A percentile compares a stretch with the other conserved stretches of the same genome.
These are phyloP conservation scores for Eurypyga helias DNA, from an alignment of 2,113 vertebrate species.

Conservation along the genomic window DNA sequence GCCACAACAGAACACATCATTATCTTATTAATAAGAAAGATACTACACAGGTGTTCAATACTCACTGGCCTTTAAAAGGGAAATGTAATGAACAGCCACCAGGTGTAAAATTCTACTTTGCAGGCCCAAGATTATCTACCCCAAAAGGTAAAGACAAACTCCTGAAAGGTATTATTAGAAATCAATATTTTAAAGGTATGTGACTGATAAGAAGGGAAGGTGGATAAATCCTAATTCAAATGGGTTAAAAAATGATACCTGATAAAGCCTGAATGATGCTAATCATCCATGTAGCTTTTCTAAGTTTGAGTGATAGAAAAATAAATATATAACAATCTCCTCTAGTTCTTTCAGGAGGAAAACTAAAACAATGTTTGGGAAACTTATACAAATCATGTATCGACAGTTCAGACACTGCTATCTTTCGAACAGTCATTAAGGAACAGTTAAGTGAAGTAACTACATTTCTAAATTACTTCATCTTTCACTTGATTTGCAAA, in stretches of 20 bases:
- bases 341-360: background rate
- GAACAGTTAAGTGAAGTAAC: background rate
- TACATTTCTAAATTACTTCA: background rate
- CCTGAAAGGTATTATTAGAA: background rate
- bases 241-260: background rate
- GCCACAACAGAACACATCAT: background rate
- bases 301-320: background rate
- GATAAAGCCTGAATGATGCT: background rate
- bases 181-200: background rate
- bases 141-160: background rate
- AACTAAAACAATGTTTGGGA: background rate
- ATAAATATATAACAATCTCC: background rate
- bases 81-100: background rate
- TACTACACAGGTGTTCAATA: background rate
- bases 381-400: background rate
- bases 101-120: background rate
- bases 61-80: background rate
- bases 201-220: background rate
- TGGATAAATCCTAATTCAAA: background rate
- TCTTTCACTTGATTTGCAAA: background rate
- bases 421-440: background rate
- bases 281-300: background rate
- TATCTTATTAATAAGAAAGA: conserved; percentile 2
- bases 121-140: background rate
- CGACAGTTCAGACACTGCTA: background rate